Evolutionary conservation across 92 coral and sea anemone species (phyloP).

Genomic region (Pocillopora meandrina): DNA sequence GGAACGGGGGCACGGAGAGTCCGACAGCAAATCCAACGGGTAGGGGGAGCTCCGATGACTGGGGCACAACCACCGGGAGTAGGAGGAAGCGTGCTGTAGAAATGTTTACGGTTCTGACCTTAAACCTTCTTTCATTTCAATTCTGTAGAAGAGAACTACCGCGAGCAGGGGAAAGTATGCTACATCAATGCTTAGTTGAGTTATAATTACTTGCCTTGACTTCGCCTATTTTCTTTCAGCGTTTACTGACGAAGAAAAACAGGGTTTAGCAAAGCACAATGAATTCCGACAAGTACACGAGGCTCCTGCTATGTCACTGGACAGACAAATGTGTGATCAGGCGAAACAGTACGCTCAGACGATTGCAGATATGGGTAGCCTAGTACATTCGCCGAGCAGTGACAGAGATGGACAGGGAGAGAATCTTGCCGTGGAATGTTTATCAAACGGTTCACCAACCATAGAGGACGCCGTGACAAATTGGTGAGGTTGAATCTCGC

Average conservation of each 20-base stretch:
- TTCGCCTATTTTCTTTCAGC: background rate
- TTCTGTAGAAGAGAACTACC: no score
- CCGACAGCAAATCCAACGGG: no score
- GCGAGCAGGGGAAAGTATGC: no score
- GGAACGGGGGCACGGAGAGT: no score
- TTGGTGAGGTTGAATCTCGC: background rate
- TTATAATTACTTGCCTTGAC: no score
- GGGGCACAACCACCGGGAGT: no score
- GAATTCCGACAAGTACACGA: conserved; percentile 60
- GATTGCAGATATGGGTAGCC: conserved; percentile 44
- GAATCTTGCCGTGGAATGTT: conserved; percentile 60
- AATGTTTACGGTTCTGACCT: no score
- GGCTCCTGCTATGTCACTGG: conserved; percentile 55
- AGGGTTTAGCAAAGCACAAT: conserved; percentile 46
- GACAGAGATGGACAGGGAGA: conserved; percentile 71
- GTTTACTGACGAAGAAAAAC: background rate
- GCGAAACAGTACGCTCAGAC: conserved; percentile 64
- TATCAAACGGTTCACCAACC: background rate
- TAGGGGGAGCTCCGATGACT: no score
- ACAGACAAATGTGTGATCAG: conserved; percentile 49
- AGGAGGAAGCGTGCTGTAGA: no score
- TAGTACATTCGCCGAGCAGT: conserved; percentile 46
- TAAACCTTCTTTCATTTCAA: no score
- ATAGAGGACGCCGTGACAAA: background rate
- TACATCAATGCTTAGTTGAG: no score